Evolutionary conservation across 2,797 vertebrate species (phyloP).

Genomic region (Meda fulgida): DNA sequence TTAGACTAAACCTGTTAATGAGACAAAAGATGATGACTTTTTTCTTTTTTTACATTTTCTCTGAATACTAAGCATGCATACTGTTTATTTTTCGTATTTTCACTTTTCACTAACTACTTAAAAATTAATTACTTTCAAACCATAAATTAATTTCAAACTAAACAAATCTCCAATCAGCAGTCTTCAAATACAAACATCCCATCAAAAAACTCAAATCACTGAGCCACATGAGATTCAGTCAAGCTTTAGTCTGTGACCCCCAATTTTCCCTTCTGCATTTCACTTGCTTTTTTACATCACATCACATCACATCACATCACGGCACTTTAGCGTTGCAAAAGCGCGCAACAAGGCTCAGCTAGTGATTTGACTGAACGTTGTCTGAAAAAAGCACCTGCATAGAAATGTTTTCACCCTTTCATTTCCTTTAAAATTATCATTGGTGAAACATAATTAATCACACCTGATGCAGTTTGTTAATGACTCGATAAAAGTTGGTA

Average conservation of each 20-base stretch:
- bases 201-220: not conserved
- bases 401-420: not conserved
- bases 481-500: not conserved
- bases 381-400: not conserved
- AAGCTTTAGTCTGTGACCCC: not conserved
- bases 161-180: not conserved
- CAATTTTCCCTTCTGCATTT: not conserved
- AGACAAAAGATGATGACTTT: not conserved
- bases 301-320: too few relatives aligned
- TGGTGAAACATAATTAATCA: not conserved
- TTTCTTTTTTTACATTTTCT: not conserved
- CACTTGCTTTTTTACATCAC: conserved; percentile 2
- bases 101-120: not conserved
- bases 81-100: not conserved
- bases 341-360: not conserved
- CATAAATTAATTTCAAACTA: not conserved
- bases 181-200: not conserved
- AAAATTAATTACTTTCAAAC: not conserved
- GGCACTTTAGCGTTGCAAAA: not conserved
- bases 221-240: not conserved
- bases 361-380: not conserved
- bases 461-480: not conserved
- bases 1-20: not conserved
- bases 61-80: not conserved
- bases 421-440: not conserved